Evolutionary conservation across 1,140 invertebrate genomes (phyloP), one percentile per base, ranked within the genome.

Genomic region (Piezodorus guildinii): DNA sequence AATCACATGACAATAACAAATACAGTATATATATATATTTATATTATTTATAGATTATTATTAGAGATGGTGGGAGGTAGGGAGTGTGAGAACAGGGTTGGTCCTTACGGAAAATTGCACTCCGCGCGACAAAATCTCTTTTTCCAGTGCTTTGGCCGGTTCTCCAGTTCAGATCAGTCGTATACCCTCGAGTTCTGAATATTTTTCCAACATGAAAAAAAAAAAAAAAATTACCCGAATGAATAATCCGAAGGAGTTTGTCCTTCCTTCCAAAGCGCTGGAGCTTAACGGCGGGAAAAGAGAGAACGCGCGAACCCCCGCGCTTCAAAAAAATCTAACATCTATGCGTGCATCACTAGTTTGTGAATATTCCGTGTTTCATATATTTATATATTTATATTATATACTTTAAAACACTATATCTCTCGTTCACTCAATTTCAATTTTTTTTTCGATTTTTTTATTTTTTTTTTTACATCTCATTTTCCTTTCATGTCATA

Each of bases 1-100:
- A 56, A 56, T 56, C 52, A 56, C 52, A 56, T 56, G 52, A 56
- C 52, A 56, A 56, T 56, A 56, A 56, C 52, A 56, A 56, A 56
- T 56, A 56, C 19, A 56, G 52, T 56, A 56, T 56, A 56, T 56
- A 56, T 56, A 23, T 56, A 23, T 52, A 19, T 46, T 4, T 46
- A 46, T 49, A 49, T 19, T 56, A 56, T 56, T 23, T 56, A 23
- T 16, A 23, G 9, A 56, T 23, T 56, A 56, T 56, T 23, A 56
- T 56, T 23, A 16, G 17, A 56, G 17, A 56, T 56, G 52, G 52
- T 56, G 52, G 52, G 52, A 56, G 52, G 52, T 56, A 56, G 23
- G 52, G 52, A 56, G 52, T 56, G 52, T 23, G 52, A 56, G 23
- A 39, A 23, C 5, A 56, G 52, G 52, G 17, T 56, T 56, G 52